phyloP scores from a whole-genome alignment of 1,140 invertebrate genomes.

The Littorina saxatilis region DNA sequence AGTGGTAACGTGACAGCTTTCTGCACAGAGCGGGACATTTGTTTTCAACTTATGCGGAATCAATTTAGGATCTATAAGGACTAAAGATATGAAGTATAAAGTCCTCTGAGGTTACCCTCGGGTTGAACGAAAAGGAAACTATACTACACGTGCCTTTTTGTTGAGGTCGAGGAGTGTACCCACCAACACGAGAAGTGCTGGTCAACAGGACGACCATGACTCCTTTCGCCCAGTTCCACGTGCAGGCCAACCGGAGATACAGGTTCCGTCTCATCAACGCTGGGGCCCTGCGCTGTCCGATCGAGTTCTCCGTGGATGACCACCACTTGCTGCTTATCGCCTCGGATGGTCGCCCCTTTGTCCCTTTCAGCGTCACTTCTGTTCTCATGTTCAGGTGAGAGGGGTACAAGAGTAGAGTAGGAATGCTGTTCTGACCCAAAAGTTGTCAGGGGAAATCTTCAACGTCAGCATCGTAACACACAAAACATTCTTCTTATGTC shows the following conservation, averaged over 20 bases:
- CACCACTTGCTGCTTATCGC: conserved; percentile 58
- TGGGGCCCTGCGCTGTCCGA: conserved; percentile 68
- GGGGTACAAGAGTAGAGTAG: too few relatives aligned
- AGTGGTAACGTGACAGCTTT: background rate
- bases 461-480: conserved; percentile 75
- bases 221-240: conserved; percentile 42
- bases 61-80: too few relatives aligned
- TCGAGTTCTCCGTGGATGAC: conserved; percentile 47
- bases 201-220: background rate
- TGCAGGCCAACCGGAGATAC: conserved; percentile 45
- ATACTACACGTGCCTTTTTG: background rate
- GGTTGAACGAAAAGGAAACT: background rate
- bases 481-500: background rate
- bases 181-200: background rate
- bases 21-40: too few relatives aligned
- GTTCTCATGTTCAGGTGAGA: conserved; percentile 80
- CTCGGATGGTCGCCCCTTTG: conserved; percentile 54
- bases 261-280: conserved; percentile 61
- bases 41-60: too few relatives aligned
- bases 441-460: too few relatives aligned
- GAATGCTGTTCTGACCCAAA: too few relatives aligned
- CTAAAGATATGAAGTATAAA: too few relatives aligned
- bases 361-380: conserved; percentile 31
- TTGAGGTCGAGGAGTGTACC: conserved; percentile 18
- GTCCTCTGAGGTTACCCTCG: too few relatives aligned